Evolutionary conservation across 1,140 invertebrate species (phyloP), one percentile per base, ranked within the genome.

Genomic region (Eciton burchellii): DNA sequence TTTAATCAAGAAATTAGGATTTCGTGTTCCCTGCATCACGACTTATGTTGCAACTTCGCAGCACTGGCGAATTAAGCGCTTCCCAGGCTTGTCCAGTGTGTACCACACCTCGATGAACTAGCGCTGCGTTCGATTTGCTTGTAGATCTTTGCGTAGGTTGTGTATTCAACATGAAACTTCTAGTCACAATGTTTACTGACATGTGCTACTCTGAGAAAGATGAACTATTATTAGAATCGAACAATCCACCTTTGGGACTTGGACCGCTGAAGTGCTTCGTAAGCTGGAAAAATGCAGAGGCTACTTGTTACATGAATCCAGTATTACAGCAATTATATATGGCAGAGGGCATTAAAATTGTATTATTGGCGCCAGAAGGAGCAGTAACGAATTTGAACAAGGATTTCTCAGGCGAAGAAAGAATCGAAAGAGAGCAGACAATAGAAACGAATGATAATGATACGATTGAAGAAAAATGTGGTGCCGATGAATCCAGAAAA

Each of bases 261-360:
- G 95, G 99, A 62, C 97, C 97, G 14, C 90, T 95, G 0, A 97
- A 98, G 89, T 98, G 99, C 65, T 99, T 99, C 94, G 99, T 99
- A 59, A 99, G 99, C 14, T 94, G 99, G 79, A 99, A 99, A 93
- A 99, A 99, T 94, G 99, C 98, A 43, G 99, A 99, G 19, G 99
- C 99, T 41, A 99, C 99, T 0, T 99, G 99, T 93, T 99, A 99
- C 93, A 99, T 99, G 99, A 99, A 99, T 94, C 99, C 98, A 16
- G 98, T 99, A 59, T 94, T 99, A 83, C 99, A 99, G 93, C 98
- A 99, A 93, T 94, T 99, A 41, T 99, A 98, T 91, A 99, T 99
- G 97, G 98, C 99, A 66, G 97, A 97, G 63, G 97, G 97, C 66
- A 98, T 99, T 47, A 95, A 98, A 29, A 95, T 97, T 86, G 97